phyloP scores from a whole-genome alignment of 2,888 invertebrate species.

The Cloeon dipterum region DNA sequence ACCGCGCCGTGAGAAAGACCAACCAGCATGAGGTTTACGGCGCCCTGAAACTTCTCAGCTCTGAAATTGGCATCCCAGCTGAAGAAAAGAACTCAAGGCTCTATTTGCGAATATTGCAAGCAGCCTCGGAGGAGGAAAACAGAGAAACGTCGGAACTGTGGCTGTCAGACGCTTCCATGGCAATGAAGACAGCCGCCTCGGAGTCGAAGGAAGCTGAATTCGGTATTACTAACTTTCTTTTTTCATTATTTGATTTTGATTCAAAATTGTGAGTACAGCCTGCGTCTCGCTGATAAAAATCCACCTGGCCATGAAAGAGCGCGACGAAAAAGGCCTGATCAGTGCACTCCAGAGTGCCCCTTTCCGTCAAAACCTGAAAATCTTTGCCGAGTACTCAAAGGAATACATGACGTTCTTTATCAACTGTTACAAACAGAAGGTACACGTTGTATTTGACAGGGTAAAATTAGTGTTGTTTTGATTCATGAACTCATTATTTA shows the following conservation, averaged over 20 bases:
- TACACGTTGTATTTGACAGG: too few species aligned
- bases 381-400: background rate
- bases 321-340: background rate
- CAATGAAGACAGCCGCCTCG: constrained; percentile 22
- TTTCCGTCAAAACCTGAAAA: too few species aligned
- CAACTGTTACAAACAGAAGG: background rate
- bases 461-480: too few species aligned
- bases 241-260: too few species aligned
- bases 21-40: constrained; percentile 24
- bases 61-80: too few species aligned
- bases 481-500: too few species aligned
- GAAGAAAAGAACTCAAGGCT: too few species aligned
- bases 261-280: background rate
- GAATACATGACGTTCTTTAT: background rate
- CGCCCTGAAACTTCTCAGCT: constrained; percentile 23
- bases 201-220: constrained; percentile 14
- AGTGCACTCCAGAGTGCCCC: background rate
- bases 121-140: constrained; percentile 4
- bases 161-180: constrained; percentile 29
- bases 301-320: background rate
- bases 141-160: constrained; percentile 29
- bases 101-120: too few species aligned
- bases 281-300: background rate
- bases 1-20: constrained; percentile 30
- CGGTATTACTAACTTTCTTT: constrained; percentile 9